Base-by-base conservation (phyloP, 53 echinoderm and acorn worm genomes). In the Glandiceps talaboti region DNA sequence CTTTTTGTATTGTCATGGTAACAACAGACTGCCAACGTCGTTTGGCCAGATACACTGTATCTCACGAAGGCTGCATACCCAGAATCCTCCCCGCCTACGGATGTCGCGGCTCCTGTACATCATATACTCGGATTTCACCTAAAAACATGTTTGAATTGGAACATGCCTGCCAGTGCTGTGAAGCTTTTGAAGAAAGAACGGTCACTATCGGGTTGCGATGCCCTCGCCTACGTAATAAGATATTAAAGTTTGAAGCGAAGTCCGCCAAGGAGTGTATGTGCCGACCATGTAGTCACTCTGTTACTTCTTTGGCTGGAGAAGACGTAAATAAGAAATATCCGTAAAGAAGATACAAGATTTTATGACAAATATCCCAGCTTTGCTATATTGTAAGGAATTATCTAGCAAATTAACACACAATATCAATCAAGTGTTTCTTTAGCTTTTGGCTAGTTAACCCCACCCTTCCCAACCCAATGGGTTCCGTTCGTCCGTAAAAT, bases 101-200 rank as follows among this genome's bases (percentile, higher is more conserved):
- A 32, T 92, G 92, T 29, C 28, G 85, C 29, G 92, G 92, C 1
- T 76, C 83, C 26, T 92, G 92, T 33, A 80, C 33, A 29, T 85
- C 89, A 27, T 92, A 92, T 85, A 85, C 85, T 0, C 83, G 92
- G 32, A 84, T 92, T 14, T 92, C 92, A 0, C 87, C 92, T 25
- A 85, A 80, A 73, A 83, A 92, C 89, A 82, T 86, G 84, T 74
- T 80, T 28, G 85, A 82, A 77, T 80, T 92, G 76, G 92, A 92
- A 77, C 80, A 87, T 30, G 87, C 89, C 31, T 92, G 92, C 74
- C 75, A 87, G 73, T 92, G 92, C 75, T 92, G 92, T 45, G 87
- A 92, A 77, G 92, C 89, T 33, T 29, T 82, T 25, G 79, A 80
- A 26, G 84, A 84, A 33, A 25, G 33, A 28, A 77, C 84, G 30